Evolutionary conservation across 2,888 invertebrate species (phyloP), one percentile per base, ranked within the genome.

Genomic region (Muscina levida): DNA sequence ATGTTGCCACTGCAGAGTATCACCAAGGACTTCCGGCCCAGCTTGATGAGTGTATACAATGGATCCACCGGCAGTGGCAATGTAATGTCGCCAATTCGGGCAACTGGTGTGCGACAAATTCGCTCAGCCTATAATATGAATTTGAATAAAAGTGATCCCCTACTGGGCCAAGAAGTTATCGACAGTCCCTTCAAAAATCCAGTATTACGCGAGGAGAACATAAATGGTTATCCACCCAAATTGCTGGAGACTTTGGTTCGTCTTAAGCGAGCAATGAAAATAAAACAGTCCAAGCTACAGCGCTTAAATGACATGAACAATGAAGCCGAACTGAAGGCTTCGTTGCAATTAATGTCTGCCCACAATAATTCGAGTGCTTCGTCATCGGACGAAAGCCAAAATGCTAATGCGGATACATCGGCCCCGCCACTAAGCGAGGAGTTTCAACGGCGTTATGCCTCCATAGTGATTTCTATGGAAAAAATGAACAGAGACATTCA

Each of bases 391-490:
- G 86, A 86, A 24, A 83, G 83, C n/a, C 83, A 84, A 46, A 82
- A 44, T 53, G 66, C 72, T 1, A 53, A 39, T 1, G 59, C 70
- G 8, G 80, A 77, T 44, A 72, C 70, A 6, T 73, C 57, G 62
- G 48, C 70, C 0, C 84, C 81, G 0, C 84, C 82, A 31, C 76
- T 85, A 86, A 93, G 95, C 3, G 94, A 95, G 81, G 97, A 98
- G 87, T 98, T 98, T 89, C 97, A 98, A 89, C 93, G 95, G 84
- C 94, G 95, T 86, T 98, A 98, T 91, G 98, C 98, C 13, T 93
- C 94, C 82, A 93, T 94, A 84, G 94, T 98, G 1, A 94, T 98
- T 72, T 97, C 97, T 83, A 93, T 98, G 85, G 98, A 98, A 87
- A 95, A 94, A 86, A 94, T 98, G 91, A 98, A 98, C 90, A 93